Base-by-base conservation (phyloP, 1,140 invertebrate species). In the Mya arenaria region DNA sequence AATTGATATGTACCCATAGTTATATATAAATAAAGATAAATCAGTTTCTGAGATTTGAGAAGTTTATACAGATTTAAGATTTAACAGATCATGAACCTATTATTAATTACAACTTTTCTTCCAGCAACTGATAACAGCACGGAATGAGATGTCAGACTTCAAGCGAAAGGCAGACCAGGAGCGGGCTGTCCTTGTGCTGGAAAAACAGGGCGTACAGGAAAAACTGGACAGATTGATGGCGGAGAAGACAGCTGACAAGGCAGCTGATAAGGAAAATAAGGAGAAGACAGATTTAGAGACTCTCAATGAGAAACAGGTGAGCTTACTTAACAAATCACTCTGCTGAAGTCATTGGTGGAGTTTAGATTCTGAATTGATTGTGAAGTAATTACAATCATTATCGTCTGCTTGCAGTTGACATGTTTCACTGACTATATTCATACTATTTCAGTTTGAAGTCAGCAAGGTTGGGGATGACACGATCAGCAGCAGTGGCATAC, bases 401-500 rank as follows among this genome's bases (percentile, higher is more conserved):
- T n/a, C n/a, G n/a, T n/a, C n/a, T n/a, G n/a, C n/a, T n/a, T n/a
- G n/a, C n/a, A n/a, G n/a, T n/a, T n/a, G n/a, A n/a, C n/a, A n/a
- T n/a, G n/a, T n/a, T n/a, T n/a, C n/a, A n/a, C n/a, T n/a, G n/a
- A n/a, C n/a, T n/a, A n/a, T n/a, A n/a, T n/a, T n/a, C n/a, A n/a
- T n/a, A n/a, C n/a, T n/a, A n/a, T n/a, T n/a, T n/a, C n/a, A n/a
- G n/a, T n/a, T n/a, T n/a, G n/a, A n/a, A n/a, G n/a, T n/a, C 48
- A 52, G 48, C 8, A 52, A 52, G 48, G 56, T 75, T 62, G 58
- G 36, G 25, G 86, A 79, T 34, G 80, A 81, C 19, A 68, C 85
- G 30, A 82, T 88, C 10, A 89, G 84, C 60, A 88, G 89, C 36
- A 83, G 88, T n/a, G 88, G 86, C 41, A 78, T 89, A 10, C 66